These are phyloP conservation scores for Aix galericulata DNA, from an alignment of 2,113 vertebrate genomes.

Conservation along the genomic window DNA sequence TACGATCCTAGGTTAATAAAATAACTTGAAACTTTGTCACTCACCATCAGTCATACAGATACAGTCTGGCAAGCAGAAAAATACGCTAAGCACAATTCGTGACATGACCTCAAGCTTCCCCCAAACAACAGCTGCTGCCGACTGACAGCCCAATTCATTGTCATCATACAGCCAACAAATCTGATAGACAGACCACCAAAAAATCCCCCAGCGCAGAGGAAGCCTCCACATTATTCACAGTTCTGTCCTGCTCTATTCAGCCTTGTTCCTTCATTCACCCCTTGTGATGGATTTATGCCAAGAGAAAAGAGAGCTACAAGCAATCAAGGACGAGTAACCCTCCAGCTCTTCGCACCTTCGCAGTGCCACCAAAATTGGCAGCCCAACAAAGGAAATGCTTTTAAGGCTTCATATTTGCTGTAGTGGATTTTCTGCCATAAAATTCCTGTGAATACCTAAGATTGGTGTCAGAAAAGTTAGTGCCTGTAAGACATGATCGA, in stretches of 20 bases:
- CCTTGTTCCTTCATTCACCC: background rate
- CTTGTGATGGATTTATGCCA: background rate
- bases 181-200: background rate
- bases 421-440: background rate
- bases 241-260: background rate
- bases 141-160: background rate
- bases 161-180: background rate
- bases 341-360: background rate
- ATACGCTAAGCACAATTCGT: background rate
- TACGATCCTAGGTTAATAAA: background rate
- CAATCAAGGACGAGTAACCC: background rate
- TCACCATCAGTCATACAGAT: background rate
- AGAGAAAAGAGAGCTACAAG: background rate
- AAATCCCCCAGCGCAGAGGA: background rate
- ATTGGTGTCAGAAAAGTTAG: background rate
- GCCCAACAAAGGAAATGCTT: background rate
- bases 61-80: background rate
- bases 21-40: background rate
- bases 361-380: background rate
- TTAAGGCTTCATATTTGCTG: background rate
- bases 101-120: background rate
- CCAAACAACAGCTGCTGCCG: constrained; percentile 24
- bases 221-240: background rate
- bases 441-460: background rate
- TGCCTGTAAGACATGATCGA: background rate